phyloP scores from a whole-genome alignment of 2,113 vertebrate genomes.

The Rhinolophus ferrumequinum region DNA sequence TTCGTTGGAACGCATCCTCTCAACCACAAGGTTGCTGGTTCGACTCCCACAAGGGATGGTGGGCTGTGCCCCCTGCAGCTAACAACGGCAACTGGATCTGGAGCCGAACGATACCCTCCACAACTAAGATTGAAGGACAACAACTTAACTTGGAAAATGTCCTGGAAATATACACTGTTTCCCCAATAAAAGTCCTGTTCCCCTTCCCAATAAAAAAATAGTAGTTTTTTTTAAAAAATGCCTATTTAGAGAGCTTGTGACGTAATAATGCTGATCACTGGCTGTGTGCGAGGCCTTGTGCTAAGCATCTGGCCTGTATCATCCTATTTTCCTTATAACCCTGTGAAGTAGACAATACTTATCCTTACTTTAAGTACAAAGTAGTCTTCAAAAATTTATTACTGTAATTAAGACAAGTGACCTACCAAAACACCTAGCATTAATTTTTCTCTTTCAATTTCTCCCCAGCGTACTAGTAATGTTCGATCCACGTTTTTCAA shows the following conservation, averaged over 20 bases:
- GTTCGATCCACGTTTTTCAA: conserved; percentile 97
- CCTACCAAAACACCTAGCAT: background rate
- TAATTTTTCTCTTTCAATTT: conserved; percentile 61
- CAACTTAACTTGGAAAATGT: too few species aligned
- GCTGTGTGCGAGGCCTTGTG: background rate
- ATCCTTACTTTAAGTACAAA: conserved; percentile 49
- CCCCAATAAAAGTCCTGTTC: too few species aligned
- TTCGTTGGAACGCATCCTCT: too few species aligned
- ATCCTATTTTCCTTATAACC: background rate
- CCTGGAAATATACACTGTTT: too few species aligned
- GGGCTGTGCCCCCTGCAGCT: too few species aligned
- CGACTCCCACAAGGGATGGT: too few species aligned
- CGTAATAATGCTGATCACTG: background rate
- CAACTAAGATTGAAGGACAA: too few species aligned
- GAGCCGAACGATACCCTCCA: too few species aligned
- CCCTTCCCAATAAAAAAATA: too few species aligned
- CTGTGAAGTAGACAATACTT: background rate
- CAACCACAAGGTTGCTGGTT: too few species aligned
- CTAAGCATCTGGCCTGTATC: background rate
- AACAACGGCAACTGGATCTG: too few species aligned
- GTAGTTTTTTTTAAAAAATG: background rate
- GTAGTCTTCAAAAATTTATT: conserved; percentile 1
- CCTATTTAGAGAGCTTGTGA: background rate
- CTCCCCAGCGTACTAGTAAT: conserved; percentile 92
- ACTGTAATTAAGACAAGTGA: background rate